These are phyloP conservation scores for Macroglossus sobrinus DNA, from an alignment of 2,113 vertebrate species.

Conservation along the genomic window DNA sequence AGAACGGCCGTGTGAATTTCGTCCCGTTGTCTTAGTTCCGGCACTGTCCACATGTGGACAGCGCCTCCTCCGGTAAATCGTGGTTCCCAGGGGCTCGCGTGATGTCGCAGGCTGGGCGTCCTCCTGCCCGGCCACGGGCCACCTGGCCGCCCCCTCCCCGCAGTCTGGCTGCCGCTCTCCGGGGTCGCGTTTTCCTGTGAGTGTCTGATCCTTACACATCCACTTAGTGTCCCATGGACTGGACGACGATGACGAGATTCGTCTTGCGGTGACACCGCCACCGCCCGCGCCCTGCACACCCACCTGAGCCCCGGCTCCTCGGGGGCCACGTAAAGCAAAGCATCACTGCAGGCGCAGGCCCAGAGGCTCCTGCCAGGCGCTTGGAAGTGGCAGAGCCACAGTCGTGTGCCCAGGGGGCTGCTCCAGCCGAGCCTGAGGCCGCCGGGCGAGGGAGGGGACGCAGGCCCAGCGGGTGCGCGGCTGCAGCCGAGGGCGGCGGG, in stretches of 20 bases:
- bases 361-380: constrained; percentile 59
- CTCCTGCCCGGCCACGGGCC: no score
- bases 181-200: constrained; percentile 80
- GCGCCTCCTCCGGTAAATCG: no score
- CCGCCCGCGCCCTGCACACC: neutral
- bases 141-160: neutral
- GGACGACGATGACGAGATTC: no score
- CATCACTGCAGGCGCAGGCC: constrained; percentile 62
- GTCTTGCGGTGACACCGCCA: no score
- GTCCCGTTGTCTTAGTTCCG: no score
- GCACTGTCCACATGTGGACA: no score
- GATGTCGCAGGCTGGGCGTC: no score
- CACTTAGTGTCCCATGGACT: constrained; percentile 71
- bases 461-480: no score
- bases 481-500: no score
- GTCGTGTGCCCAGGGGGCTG: neutral
- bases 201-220: constrained; percentile 81
- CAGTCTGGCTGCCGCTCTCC: constrained; percentile 46
- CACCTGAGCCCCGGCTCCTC: constrained; percentile 68
- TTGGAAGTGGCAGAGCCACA: neutral
- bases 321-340: constrained; percentile 78
- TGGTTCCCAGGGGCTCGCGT: no score
- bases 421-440: neutral
- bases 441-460: no score
- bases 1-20: no score